A percentile compares a stretch with the other conserved stretches of the same genome.
Evolutionary conservation across 2,888 invertebrate species (phyloP).

Genomic region (Drosophila meridiana): DNA sequence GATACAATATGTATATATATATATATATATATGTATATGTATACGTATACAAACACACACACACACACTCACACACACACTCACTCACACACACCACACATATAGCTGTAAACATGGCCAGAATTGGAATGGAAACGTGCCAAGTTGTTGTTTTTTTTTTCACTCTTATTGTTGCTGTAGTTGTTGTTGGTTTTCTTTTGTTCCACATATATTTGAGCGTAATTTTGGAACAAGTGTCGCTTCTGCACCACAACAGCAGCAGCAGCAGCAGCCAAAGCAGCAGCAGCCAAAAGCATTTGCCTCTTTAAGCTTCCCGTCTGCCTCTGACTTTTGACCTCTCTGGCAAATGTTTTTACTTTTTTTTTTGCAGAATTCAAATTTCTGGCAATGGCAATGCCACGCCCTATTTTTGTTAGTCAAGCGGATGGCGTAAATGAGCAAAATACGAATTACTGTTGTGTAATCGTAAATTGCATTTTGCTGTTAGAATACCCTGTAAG

Average conservation of each 20-base stretch:
- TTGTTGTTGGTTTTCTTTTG: conserved; percentile 16
- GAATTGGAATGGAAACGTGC: conserved; percentile 75
- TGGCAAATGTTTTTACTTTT: conserved; percentile 10
- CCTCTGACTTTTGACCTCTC: conserved; percentile 51
- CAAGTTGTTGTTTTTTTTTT: conserved; percentile 58
- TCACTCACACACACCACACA: neutral
- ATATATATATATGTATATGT: too few species aligned
- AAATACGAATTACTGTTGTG: conserved; percentile 50
- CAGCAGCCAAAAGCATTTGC: conserved; percentile 32
- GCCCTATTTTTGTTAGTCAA: neutral
- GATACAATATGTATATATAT: neutral
- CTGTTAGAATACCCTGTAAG: conserved; percentile 17
- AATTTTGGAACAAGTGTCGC: conserved; percentile 76
- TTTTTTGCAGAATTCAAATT: conserved; percentile 16
- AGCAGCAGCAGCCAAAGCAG: neutral
- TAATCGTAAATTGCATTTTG: conserved; percentile 41
- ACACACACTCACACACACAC: conserved; percentile 2
- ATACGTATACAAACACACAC: conserved; percentile 5
- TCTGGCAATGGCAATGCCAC: conserved; percentile 9
- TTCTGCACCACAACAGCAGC: conserved; percentile 25
- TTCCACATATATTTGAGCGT: conserved; percentile 46
- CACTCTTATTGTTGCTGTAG: neutral
- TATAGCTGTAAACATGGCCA: conserved; percentile 60
- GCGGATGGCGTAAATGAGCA: conserved; percentile 44
- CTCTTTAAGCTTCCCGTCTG: conserved; percentile 20